These are phyloP conservation scores for Bos taurus DNA, from an alignment of 2,113 vertebrate genomes.

Conservation along the genomic window ARS-UCD2.0 NC_037342.1:23225501-23226000, in stretches of 20 bases:
- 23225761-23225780: background rate
- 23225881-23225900: background rate
- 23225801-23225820: background rate
- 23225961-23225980: background rate
- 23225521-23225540: constrained; percentile 71
- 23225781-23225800: background rate
- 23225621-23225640: constrained; percentile 61
- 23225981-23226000: background rate
- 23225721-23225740: background rate
- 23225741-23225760: background rate
- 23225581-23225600: constrained; percentile 71
- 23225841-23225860: too few species aligned
- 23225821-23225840: background rate
- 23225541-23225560: constrained; percentile 55
- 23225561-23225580: constrained; percentile 63
- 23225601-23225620: constrained; percentile 60
- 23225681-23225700: background rate
- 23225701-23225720: background rate
- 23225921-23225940: background rate
- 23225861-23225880: background rate
- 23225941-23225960: background rate
- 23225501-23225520: constrained; percentile 50
- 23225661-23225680: rapidly evolving
- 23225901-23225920: background rate
- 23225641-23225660: background rate